A percentile compares a stretch with the other conserved stretches of the same genome.
These are phyloP conservation scores for Linepithema humile DNA, from an alignment of 1,140 invertebrate species.

Conservation along the genomic window DNA sequence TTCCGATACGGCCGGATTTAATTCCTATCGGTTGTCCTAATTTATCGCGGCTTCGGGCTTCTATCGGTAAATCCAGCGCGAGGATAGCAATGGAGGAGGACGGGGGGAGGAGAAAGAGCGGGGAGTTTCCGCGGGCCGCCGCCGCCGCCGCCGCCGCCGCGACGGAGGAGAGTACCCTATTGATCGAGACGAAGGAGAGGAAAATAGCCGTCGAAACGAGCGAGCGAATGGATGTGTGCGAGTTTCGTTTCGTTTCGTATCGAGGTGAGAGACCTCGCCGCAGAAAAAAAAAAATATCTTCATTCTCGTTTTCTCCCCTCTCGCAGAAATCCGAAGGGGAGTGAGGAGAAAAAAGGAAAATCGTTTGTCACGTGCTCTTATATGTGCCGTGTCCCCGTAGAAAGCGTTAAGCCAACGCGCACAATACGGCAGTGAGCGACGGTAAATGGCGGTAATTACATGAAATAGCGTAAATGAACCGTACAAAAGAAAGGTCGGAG, in stretches of 20 bases:
- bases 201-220: conserved; percentile 66
- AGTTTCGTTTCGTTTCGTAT: conserved; percentile 13
- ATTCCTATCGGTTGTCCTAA: conserved; percentile 81
- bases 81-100: background rate
- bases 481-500: background rate
- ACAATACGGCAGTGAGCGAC: conserved; percentile 20
- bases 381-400: background rate
- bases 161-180: conserved; percentile 68
- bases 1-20: conserved; percentile 76
- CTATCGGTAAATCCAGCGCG: conserved; percentile 53
- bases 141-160: no score
- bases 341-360: conserved; percentile 19
- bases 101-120: background rate
- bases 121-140: conserved; percentile 12
- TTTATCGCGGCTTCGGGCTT: conserved; percentile 77
- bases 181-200: conserved; percentile 75
- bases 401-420: conserved; percentile 33
- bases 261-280: background rate
- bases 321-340: conserved; percentile 7
- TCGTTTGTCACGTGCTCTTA: conserved; percentile 44
- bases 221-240: conserved; percentile 17
- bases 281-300: conserved; percentile 40
- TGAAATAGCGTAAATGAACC: background rate
- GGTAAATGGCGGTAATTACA: conserved; percentile 47
- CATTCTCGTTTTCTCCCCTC: background rate